Percentiles rank a stretch among this genome's conserved stretches.
These are phyloP conservation scores for Halictus quadricinctus DNA, from an alignment of 2,888 invertebrate genomes.

Conservation along the genomic window DNA sequence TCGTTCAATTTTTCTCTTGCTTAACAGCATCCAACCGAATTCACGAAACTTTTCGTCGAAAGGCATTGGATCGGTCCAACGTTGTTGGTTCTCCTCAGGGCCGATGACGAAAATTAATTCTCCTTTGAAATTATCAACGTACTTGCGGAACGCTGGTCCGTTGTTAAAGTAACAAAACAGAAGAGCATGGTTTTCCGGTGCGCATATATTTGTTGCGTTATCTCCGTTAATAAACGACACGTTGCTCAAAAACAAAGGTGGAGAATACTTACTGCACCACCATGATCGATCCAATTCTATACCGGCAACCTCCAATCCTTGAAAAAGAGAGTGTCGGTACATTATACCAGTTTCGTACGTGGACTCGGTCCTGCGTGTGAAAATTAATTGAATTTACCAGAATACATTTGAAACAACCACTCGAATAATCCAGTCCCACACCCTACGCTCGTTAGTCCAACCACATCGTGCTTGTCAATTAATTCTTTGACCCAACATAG, in stretches of 20 bases:
- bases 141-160: conserved; percentile 87
- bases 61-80: conserved; percentile 89
- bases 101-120: conserved; percentile 89
- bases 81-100: conserved; percentile 85
- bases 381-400: conserved; percentile 83
- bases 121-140: conserved; percentile 87
- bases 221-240: conserved; percentile 78
- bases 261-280: conserved; percentile 91
- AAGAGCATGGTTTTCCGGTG: conserved; percentile 85
- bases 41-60: conserved; percentile 84
- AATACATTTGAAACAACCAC: conserved; percentile 88
- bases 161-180: conserved; percentile 93
- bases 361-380: too few relatives aligned
- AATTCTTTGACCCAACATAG: conserved; percentile 84
- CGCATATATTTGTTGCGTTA: conserved; percentile 69
- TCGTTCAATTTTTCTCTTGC: conserved; percentile 85
- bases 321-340: conserved; percentile 63
- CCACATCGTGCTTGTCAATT: conserved; percentile 82
- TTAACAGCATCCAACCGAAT: conserved; percentile 84
- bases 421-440: conserved; percentile 93
- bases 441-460: conserved; percentile 87
- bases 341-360: neutral
- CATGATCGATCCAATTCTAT: conserved; percentile 91
- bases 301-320: conserved; percentile 87
- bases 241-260: conserved; percentile 85